Evolutionary conservation across 2,797 vertebrate species (phyloP).

Genomic region (Rhincodon typus): DNA sequence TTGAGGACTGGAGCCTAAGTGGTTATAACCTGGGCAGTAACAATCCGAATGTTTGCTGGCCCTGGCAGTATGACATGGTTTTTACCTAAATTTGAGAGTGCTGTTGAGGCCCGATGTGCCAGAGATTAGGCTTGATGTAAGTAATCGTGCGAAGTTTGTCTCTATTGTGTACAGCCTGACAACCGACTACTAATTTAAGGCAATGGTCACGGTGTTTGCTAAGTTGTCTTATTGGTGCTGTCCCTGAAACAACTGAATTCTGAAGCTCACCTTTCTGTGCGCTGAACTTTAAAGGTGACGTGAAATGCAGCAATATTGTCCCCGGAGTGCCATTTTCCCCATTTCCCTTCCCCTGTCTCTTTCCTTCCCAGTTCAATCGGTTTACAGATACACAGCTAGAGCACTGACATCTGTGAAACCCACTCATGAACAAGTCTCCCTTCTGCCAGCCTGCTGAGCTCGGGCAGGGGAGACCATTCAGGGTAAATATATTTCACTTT

Average conservation of each 20-base stretch:
- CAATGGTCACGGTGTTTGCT: no score
- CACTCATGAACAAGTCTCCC: not conserved
- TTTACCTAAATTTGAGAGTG: not conserved
- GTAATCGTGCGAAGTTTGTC: not conserved
- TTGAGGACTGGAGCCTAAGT: not conserved
- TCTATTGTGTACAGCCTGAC: not conserved
- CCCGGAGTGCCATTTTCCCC: not conserved
- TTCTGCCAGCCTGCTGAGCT: slow-evolving; percentile 39
- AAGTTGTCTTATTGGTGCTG: not conserved
- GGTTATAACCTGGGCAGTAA: not conserved
- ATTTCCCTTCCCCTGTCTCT: no score
- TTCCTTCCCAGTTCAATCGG: not conserved
- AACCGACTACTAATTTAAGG: not conserved
- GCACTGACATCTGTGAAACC: not conserved
- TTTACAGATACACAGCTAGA: not conserved
- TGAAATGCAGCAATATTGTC: not conserved
- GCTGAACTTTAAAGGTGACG: not conserved
- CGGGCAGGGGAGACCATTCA: not conserved
- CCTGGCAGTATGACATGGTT: not conserved
- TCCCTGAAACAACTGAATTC: not conserved
- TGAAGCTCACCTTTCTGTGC: not conserved
- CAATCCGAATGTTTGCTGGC: not conserved
- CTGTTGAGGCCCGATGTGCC: not conserved
- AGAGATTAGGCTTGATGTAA: not conserved
- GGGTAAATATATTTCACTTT: not conserved